These are phyloP conservation scores for Mesitornis unicolor DNA, from an alignment of 2,113 vertebrate genomes.

Conservation along the genomic window DNA sequence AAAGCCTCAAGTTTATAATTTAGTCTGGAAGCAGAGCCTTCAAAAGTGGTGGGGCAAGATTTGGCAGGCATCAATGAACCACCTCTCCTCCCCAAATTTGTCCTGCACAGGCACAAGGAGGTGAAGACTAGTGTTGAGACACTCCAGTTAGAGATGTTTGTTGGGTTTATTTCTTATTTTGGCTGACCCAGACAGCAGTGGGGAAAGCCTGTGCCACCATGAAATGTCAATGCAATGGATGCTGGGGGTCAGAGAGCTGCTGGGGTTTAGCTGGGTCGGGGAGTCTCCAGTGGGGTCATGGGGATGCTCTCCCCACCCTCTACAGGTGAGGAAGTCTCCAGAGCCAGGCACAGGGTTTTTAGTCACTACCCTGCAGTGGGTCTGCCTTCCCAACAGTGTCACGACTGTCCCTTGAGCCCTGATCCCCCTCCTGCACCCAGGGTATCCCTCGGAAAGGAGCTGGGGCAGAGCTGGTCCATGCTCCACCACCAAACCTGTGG, in stretches of 20 bases:
- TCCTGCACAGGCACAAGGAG: neutral
- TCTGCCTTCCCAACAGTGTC: neutral
- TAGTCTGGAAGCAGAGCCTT: neutral
- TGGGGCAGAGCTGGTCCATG: neutral
- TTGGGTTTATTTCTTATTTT: rapidly evolving
- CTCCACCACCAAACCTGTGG: rapidly evolving
- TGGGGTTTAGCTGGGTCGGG: rapidly evolving
- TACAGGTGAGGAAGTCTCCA: neutral
- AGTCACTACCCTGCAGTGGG: neutral
- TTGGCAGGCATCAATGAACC: neutral
- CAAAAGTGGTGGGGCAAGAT: neutral
- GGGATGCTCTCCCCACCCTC: neutral
- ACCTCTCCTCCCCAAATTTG: neutral
- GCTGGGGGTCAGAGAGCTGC: neutral
- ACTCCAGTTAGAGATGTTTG: rapidly evolving
- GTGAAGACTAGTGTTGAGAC: rapidly evolving
- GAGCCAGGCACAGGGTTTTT: neutral
- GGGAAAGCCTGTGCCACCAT: neutral
- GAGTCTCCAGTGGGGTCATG: rapidly evolving
- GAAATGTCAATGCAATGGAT: rapidly evolving
- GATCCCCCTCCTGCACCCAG: neutral
- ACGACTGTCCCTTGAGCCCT: neutral
- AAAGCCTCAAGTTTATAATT: neutral
- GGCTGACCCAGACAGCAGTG: rapidly evolving
- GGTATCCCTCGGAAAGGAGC: neutral